These are phyloP conservation scores for Aphidoletes aphidimyza DNA, from an alignment of 2,888 invertebrate genomes.

Conservation along the genomic window DNA sequence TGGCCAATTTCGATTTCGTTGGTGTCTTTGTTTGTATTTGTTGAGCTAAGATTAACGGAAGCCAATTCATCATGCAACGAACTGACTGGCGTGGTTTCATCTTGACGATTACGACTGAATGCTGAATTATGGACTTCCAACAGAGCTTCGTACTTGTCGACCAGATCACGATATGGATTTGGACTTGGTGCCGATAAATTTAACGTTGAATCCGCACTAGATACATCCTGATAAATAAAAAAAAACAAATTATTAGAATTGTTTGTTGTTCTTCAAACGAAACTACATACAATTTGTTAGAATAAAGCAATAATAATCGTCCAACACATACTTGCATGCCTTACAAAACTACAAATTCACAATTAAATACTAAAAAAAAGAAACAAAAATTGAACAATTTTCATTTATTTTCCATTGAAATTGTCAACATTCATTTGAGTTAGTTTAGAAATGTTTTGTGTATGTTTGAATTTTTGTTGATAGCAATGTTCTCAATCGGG, in stretches of 20 bases:
- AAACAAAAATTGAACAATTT: background rate
- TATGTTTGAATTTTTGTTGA: background rate
- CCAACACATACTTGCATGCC: slow-evolving; percentile 46
- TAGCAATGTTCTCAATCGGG: too few relatives aligned
- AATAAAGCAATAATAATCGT: background rate
- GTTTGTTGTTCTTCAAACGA: too few relatives aligned
- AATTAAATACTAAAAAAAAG: background rate
- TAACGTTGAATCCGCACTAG: slow-evolving; percentile 57
- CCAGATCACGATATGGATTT: slow-evolving; percentile 82
- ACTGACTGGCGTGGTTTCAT: slow-evolving; percentile 64
- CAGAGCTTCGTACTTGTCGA: slow-evolving; percentile 86
- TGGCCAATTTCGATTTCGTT: slow-evolving; percentile 65
- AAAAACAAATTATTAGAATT: background rate
- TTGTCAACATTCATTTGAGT: too few relatives aligned
- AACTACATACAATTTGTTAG: background rate
- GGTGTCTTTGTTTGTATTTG: slow-evolving; percentile 73
- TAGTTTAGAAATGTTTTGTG: background rate
- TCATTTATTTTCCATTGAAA: slow-evolving; percentile 29
- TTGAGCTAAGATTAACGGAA: slow-evolving; percentile 75
- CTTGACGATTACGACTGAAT: slow-evolving; percentile 69
- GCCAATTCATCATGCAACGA: slow-evolving; percentile 81
- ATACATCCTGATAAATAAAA: slow-evolving; percentile 60
- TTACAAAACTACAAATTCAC: background rate
- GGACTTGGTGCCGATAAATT: slow-evolving; percentile 60
- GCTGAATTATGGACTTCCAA: slow-evolving; percentile 77